Percentiles rank a stretch among this genome's conserved stretches.
phyloP scores from a whole-genome alignment of 2,888 invertebrate species.

The Copidosoma aretas region DNA sequence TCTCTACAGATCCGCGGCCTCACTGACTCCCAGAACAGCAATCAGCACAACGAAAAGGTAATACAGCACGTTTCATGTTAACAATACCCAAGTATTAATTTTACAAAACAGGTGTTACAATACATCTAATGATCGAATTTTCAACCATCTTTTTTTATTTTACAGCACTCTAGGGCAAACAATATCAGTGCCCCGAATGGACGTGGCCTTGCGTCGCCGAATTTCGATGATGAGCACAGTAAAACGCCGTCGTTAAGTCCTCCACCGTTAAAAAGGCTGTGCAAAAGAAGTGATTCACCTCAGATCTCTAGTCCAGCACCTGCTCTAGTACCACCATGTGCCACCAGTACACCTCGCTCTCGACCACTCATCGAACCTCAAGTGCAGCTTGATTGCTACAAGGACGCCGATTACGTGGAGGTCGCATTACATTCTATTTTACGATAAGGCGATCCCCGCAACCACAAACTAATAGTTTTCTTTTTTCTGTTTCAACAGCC shows the following conservation, averaged over 20 bases:
- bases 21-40: conserved; percentile 68
- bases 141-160: conserved; percentile 21
- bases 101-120: too few species aligned
- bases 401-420: conserved; percentile 62
- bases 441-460: too few species aligned
- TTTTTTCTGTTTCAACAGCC: conserved; percentile 64
- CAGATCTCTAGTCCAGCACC: conserved; percentile 62
- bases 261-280: conserved; percentile 62
- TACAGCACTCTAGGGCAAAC: conserved; percentile 58
- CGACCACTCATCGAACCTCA: conserved; percentile 61
- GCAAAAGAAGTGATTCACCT: conserved; percentile 61
- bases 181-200: conserved; percentile 60
- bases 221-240: conserved; percentile 60
- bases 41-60: conserved; percentile 62
- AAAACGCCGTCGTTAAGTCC: conserved; percentile 60
- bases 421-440: conserved; percentile 41
- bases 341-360: conserved; percentile 57
- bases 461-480: too few species aligned
- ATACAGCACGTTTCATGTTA: background rate
- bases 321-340: conserved; percentile 53
- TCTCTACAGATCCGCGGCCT: conserved; percentile 80
- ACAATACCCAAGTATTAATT: too few species aligned
- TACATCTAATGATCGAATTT: too few species aligned
- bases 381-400: conserved; percentile 62
- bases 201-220: conserved; percentile 59